phyloP scores from a whole-genome alignment of 2,888 invertebrate species.

The Coremacera marginata region DNA sequence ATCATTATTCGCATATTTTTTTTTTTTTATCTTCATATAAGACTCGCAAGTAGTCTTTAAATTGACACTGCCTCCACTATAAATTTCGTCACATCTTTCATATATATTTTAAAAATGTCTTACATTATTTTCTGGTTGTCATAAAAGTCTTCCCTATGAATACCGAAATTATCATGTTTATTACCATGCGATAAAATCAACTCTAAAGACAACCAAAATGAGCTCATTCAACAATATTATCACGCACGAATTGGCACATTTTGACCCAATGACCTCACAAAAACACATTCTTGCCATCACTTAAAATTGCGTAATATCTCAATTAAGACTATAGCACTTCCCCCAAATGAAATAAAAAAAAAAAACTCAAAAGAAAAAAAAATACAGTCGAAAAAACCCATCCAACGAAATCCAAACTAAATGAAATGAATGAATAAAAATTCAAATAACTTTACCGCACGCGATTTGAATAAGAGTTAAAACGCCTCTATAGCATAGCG shows the following conservation, averaged over 20 bases:
- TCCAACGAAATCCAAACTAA: neutral
- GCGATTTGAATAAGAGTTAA: constrained; percentile 16
- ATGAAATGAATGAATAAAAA: neutral
- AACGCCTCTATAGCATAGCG: neutral
- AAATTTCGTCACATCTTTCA: too few relatives aligned
- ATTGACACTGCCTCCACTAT: too few relatives aligned
- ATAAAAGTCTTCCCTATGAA: neutral
- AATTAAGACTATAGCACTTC: neutral
- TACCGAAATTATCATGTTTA: neutral
- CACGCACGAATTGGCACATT: neutral
- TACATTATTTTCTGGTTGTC: neutral
- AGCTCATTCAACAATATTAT: constrained; percentile 5
- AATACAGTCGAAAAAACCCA: neutral
- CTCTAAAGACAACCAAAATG: neutral
- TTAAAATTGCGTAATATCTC: constrained; percentile 19
- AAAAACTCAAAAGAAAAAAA: neutral
- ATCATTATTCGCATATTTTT: too few relatives aligned
- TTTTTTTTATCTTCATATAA: too few relatives aligned
- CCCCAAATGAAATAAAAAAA: neutral
- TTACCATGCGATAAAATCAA: too few relatives aligned
- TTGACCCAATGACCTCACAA: constrained; percentile 14
- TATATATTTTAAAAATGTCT: neutral
- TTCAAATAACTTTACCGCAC: constrained; percentile 29
- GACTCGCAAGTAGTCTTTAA: too few relatives aligned
- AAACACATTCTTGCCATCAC: neutral